Evolutionary conservation across 2,797 vertebrate genomes (phyloP).

Genomic region (Neomorphus geoffroyi): DNA sequence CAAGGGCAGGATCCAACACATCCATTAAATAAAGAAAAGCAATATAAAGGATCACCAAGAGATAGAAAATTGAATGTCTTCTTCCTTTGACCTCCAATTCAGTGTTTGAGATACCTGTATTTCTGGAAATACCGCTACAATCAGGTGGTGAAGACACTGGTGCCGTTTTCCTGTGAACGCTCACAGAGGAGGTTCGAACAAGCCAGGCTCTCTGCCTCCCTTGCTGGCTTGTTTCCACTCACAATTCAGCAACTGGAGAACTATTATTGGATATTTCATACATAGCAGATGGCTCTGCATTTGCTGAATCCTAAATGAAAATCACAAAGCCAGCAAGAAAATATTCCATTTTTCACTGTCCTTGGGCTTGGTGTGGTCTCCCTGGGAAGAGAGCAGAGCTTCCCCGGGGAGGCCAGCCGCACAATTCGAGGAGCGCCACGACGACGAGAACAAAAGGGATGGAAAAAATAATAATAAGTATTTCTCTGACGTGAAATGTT

Average conservation of each 20-base stretch:
- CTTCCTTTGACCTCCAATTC: not conserved
- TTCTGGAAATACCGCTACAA: not conserved
- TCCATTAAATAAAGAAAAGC: not conserved
- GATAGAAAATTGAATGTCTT: not conserved
- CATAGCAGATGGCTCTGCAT: constrained; percentile 74
- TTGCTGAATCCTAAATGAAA: constrained; percentile 69
- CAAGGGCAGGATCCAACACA: too few species aligned
- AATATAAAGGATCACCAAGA: not conserved
- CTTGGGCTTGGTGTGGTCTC: constrained; percentile 45
- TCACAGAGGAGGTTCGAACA: not conserved
- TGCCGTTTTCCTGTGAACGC: not conserved
- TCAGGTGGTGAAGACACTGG: not conserved
- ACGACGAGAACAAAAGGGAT: not conserved
- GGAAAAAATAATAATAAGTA: not conserved
- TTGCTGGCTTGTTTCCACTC: constrained; percentile 59
- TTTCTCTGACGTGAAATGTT: constrained; percentile 13
- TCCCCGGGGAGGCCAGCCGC: not conserved
- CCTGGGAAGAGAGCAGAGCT: constrained; percentile 13
- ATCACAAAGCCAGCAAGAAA: constrained; percentile 70
- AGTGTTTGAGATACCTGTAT: not conserved
- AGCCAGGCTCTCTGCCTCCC: not conserved
- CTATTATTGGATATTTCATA: constrained; percentile 57
- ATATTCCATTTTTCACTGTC: constrained; percentile 57
- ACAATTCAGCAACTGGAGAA: constrained; percentile 64
- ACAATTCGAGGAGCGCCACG: not conserved